Conservation (phyloP, 2,797 vertebrate genomes). For the Simalia tracyae region DNA sequence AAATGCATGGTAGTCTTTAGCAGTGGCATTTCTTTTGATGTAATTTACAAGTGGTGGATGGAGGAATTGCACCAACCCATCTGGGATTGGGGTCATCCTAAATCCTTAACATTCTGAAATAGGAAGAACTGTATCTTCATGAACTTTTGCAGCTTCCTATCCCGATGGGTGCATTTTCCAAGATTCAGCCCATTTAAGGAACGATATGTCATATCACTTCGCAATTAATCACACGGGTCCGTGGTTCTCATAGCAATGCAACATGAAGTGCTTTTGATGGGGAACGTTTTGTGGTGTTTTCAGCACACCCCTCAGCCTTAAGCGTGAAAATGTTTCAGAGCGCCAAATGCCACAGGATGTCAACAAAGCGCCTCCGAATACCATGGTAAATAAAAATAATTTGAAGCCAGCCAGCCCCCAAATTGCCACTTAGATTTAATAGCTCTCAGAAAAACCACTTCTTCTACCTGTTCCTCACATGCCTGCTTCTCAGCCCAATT, state of each 20-base stretch:
- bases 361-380: neutral
- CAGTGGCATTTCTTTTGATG: neutral
- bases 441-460: conserved; percentile 16
- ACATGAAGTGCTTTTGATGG: neutral
- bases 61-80: neutral
- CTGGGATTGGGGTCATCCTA: neutral
- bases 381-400: conserved; percentile 7
- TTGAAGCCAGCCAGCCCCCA: conserved; percentile 8
- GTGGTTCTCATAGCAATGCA: neutral
- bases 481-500: conserved; percentile 18
- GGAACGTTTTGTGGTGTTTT: neutral
- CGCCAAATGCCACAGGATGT: neutral
- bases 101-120: neutral
- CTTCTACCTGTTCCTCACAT: conserved; percentile 15
- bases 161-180: neutral
- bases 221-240: neutral
- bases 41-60: too few relatives aligned
- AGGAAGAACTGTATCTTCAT: neutral
- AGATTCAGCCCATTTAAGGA: neutral
- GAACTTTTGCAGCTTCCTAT: neutral
- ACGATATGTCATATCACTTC: neutral
- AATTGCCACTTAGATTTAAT: conserved; percentile 34
- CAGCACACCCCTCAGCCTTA: neutral
- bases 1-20: too few relatives aligned
- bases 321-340: conserved; percentile 26